These are phyloP conservation scores for Notarius lentiginosus DNA, from an alignment of 2,113 vertebrate species.

Conservation along the genomic window DNA sequence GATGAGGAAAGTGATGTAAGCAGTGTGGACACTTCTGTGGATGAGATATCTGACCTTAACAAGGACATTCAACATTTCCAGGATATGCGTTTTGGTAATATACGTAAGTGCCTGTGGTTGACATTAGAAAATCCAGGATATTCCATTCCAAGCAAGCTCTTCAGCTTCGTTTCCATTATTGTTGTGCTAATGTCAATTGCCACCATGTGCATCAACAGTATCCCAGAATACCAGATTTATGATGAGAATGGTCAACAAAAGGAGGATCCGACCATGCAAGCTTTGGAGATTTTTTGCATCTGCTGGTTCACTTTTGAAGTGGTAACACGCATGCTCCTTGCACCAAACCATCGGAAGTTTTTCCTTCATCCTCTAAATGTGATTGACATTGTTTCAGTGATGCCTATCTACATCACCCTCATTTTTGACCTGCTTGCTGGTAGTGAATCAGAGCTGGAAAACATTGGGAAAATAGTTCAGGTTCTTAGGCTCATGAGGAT, in stretches of 20 bases:
- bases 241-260: constrained; percentile 75
- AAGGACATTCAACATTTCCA: constrained; percentile 88
- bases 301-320: constrained; percentile 98
- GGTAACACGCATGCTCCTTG: constrained; percentile 85
- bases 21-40: constrained; percentile 88
- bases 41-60: constrained; percentile 93
- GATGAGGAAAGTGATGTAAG: constrained; percentile 95
- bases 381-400: constrained; percentile 89
- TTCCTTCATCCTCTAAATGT: constrained; percentile 92
- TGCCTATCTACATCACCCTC: constrained; percentile 92
- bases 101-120: constrained; percentile 89
- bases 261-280: constrained; percentile 80
- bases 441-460: constrained; percentile 77
- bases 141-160: constrained; percentile 94
- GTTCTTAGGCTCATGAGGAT: constrained; percentile 94
- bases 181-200: constrained; percentile 91
- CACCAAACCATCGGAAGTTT: constrained; percentile 88
- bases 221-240: constrained; percentile 87
- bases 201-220: constrained; percentile 94
- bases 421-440: constrained; percentile 80
- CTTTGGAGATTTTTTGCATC: constrained; percentile 90
- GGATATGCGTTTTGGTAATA: constrained; percentile 79
- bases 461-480: constrained; percentile 89
- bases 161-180: constrained; percentile 90
- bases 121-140: constrained; percentile 97